These are phyloP conservation scores for Tachypleus tridentatus DNA, from an alignment of 1,140 invertebrate species.

Conservation along the genomic window DNA sequence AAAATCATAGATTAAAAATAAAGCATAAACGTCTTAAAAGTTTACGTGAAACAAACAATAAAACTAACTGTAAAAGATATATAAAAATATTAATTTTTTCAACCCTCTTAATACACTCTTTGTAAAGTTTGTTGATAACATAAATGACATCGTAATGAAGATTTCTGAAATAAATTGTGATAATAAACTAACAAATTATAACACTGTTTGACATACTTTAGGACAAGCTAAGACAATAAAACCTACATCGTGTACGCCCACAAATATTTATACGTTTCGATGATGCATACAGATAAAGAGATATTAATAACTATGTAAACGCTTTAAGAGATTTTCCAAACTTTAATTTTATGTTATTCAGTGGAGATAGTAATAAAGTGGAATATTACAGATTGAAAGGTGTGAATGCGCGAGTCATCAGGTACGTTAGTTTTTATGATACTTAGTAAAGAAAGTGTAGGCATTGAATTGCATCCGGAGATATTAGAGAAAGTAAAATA, in stretches of 20 bases:
- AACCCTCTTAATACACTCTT: background rate
- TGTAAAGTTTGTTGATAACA: background rate
- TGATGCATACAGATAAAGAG: too few species aligned
- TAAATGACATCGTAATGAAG: constrained; percentile 3
- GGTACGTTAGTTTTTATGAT: background rate
- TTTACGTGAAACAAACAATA: background rate
- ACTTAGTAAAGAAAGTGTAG: background rate
- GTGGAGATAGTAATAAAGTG: too few species aligned
- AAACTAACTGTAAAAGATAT: background rate
- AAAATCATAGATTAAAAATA: constrained; percentile 2
- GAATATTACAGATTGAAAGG: background rate
- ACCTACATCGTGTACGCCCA: too few species aligned
- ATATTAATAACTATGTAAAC: too few species aligned
- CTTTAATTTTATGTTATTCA: too few species aligned
- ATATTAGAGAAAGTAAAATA: background rate
- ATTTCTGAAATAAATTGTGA: background rate
- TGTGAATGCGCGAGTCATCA: background rate
- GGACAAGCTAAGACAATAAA: too few species aligned
- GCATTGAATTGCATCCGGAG: too few species aligned
- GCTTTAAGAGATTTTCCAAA: too few species aligned
- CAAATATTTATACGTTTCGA: too few species aligned
- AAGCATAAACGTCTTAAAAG: constrained; percentile 1
- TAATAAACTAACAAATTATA: too few species aligned
- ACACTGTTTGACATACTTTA: too few species aligned
- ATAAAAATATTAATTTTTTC: background rate